Base-by-base conservation (phyloP, 2,888 invertebrate species). In the Eulithis testata region DNA sequence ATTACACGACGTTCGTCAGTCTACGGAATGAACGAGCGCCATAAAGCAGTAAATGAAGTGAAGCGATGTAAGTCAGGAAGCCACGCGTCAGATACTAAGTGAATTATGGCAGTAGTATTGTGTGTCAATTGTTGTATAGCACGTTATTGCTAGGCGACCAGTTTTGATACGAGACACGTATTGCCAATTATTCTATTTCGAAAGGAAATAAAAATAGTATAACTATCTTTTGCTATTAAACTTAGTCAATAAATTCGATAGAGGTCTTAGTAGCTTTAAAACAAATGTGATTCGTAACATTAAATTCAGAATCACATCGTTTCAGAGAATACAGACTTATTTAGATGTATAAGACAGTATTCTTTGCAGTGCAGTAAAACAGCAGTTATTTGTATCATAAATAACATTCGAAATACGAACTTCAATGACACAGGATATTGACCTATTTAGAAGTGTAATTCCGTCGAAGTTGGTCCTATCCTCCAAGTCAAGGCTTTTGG, bases 71-170 rank as follows among this genome's bases (percentile, higher is more conserved):
- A 66, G 63, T 53, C 60, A 65, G 67, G 63, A 63, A 67, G 66
- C 63, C 60, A 58, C 67, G 67, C 44, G 60, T 67, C 67, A 63
- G 63, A 60, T 58, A 37, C 66, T 66, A 66, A 66, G 66, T 66
- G 66, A 66, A 63, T 67, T 67, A 67, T 61, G 63, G 49, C 63
- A 67, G 67, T 60, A n/a, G 60, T 57, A 51, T 63, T 54, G 53
- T 63, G 59, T 66, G 67, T 67, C 63, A 57, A 63, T 66, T 63
- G 66, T 51, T 40, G 53, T 11, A 51, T 51, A 54, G 14, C 56
- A 63, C 65, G 58, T 21, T 40, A 60, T 45, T 60, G 58, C 58
- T 58, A 43, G 4, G 58, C 27, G 27, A 58, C 58, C 12, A 21
- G 37, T 8, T 50, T 36, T 49, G 14, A 58, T 44, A 44, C 8